These are phyloP conservation scores for Panagrolaimus sp. DNA, from an alignment of 1,140 invertebrate species.

Conservation along the genomic window DNA sequence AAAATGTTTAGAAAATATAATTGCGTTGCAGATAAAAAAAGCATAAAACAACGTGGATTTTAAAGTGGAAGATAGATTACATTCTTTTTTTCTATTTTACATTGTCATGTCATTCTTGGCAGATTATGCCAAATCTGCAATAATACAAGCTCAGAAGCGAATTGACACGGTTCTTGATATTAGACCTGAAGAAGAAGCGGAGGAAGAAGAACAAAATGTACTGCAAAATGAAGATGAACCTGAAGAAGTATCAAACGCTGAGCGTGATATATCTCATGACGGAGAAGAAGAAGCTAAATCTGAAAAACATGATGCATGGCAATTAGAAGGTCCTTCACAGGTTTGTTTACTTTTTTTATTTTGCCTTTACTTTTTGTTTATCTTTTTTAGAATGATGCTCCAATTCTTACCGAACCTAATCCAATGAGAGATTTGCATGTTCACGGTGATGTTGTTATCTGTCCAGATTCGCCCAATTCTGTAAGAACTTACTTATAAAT, in stretches of 20 bases:
- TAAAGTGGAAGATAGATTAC: not conserved
- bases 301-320: conserved; percentile 8
- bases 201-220: conserved; percentile 7
- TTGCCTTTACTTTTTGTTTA: not conserved
- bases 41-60: conserved; percentile 1
- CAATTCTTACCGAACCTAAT: not conserved
- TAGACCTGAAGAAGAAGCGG: conserved; percentile 11
- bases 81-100: not conserved
- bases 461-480: not conserved
- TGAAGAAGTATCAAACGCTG: not conserved
- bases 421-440: not conserved
- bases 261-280: not conserved
- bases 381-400: not conserved
- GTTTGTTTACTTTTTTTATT: not conserved
- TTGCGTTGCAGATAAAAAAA: no score
- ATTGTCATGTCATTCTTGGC: conserved; percentile 6
- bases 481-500: no score
- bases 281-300: not conserved
- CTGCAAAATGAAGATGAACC: not conserved
- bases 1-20: no score
- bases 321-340: not conserved
- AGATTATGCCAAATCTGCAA: conserved; percentile 21
- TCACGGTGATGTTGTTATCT: conserved; percentile 6
- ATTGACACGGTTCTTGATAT: conserved; percentile 30
- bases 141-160: conserved; percentile 25